phyloP scores from a whole-genome alignment of 2,113 vertebrate species.

The Rhineura floridana region DNA sequence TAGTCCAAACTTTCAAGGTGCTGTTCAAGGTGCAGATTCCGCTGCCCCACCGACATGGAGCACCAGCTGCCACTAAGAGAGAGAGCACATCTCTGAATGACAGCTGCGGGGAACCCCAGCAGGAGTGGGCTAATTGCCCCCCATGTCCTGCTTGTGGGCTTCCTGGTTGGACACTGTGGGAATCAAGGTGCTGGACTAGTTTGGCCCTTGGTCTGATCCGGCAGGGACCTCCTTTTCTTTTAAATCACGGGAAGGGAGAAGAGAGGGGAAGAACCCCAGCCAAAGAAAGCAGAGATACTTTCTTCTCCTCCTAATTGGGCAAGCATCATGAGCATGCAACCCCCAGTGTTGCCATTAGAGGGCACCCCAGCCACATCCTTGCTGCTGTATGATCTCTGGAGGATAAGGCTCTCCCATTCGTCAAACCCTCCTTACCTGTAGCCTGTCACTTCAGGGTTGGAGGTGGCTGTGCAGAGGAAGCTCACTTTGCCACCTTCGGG shows the following conservation, averaged over 20 bases:
- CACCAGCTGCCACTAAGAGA: too few species aligned
- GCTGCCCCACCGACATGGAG: too few species aligned
- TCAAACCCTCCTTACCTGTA: constrained; percentile 81
- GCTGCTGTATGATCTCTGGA: not conserved
- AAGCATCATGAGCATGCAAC: not conserved
- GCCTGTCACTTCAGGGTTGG: constrained; percentile 88
- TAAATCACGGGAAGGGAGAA: not conserved
- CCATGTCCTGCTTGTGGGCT: not conserved
- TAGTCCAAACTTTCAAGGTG: too few species aligned
- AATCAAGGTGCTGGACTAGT: not conserved
- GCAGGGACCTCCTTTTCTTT: not conserved
- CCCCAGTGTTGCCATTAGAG: not conserved
- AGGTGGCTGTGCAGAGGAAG: constrained; percentile 87
- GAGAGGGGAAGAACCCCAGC: not conserved
- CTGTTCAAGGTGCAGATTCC: too few species aligned
- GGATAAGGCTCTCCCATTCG: not conserved
- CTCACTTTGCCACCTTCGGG: constrained; percentile 87
- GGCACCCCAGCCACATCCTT: not conserved
- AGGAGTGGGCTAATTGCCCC: not conserved
- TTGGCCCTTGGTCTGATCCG: not conserved
- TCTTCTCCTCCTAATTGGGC: too few species aligned
- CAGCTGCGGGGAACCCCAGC: not conserved
- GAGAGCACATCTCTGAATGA: not conserved
- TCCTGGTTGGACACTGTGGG: not conserved
- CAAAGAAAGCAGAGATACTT: not conserved